phyloP scores from a whole-genome alignment of 2,113 vertebrate genomes.

The Tricholaema leucomelas region DNA sequence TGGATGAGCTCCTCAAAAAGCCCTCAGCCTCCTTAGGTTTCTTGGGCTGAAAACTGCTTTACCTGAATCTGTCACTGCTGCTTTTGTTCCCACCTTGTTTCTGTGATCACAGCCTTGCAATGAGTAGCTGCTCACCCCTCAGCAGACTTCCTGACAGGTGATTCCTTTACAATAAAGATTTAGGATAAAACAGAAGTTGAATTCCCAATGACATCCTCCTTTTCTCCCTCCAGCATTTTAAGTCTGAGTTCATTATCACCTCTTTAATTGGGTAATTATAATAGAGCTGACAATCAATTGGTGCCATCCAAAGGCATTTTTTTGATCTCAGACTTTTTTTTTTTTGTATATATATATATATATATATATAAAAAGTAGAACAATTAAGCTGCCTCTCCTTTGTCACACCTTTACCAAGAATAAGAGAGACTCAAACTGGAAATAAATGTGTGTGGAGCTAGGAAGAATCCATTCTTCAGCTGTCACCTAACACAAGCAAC shows the following conservation, averaged over 20 bases:
- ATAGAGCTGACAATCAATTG: constrained; percentile 51
- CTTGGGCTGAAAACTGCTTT: neutral
- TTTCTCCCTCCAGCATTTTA: constrained; percentile 48
- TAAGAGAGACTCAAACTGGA: neutral
- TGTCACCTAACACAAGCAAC: neutral
- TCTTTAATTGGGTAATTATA: constrained; percentile 69
- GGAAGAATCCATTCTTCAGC: neutral
- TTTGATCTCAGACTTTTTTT: constrained; percentile 32
- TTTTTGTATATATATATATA: neutral
- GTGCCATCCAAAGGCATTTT: constrained; percentile 29
- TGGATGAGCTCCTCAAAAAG: neutral
- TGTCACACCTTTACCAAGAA: neutral
- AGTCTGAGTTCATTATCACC: constrained; percentile 59
- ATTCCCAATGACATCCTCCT: constrained; percentile 19
- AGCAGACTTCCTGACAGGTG: constrained; percentile 53
- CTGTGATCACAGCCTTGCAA: constrained; percentile 39
- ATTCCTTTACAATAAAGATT: constrained; percentile 55
- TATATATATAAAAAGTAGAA: neutral
- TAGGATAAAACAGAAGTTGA: constrained; percentile 61
- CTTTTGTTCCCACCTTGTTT: neutral
- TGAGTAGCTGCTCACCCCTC: neutral
- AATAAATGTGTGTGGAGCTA: neutral
- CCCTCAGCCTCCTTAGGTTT: neutral
- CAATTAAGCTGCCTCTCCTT: constrained; percentile 1
- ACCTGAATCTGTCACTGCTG: constrained; percentile 49